Base-by-base conservation (phyloP, 2,888 invertebrate genomes). In the Catocala fraxini region DNA sequence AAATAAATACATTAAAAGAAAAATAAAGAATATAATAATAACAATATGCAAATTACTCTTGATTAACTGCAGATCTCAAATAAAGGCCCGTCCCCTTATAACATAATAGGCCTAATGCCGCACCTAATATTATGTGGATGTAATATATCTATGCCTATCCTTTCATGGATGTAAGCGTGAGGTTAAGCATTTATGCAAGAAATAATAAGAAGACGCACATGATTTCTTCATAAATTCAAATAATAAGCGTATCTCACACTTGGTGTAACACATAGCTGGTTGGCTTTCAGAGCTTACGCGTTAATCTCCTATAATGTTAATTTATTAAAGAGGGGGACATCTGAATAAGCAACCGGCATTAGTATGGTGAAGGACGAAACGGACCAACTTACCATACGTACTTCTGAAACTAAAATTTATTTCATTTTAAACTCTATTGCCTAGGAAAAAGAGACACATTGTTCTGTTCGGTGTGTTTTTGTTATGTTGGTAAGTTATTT, bases 311-410 rank as follows among this genome's bases (percentile, higher is more conserved):
- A 73, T 88, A 89, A 88, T 87, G 86, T 76, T 88, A 84, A 90
- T 89, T 89, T 90, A 90, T 87, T 80, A 80, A 79, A 65, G 65
- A 82, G 82, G 86, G 86, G 85, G 77, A 86, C 84, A 86, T 85
- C 84, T 88, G 87, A 85, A 88, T 86, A 87, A 85, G 87, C 89
- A 88, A 86, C 86, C 80, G 83, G 81, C 81, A 84, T 86, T 83
- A 83, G 81, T 81, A 73, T 51, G 70, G 61, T 70, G 80, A 82
- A 85, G 78, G 77, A 80, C 76, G 75, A 69, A 70, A 47, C 33
- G 48, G 46, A 64, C 77, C 60, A 74, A 9, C 0, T 45, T 59
- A 47, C 10, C 34, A 41, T n/a, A 6, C 0, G 13, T 12, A 49
- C 9, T 51, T n/a, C 0, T 0, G 0, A 52, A 72, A 51, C 9